Base-by-base conservation (phyloP, 1,140 invertebrate species). In the Drosophila nigrodunni region DNA sequence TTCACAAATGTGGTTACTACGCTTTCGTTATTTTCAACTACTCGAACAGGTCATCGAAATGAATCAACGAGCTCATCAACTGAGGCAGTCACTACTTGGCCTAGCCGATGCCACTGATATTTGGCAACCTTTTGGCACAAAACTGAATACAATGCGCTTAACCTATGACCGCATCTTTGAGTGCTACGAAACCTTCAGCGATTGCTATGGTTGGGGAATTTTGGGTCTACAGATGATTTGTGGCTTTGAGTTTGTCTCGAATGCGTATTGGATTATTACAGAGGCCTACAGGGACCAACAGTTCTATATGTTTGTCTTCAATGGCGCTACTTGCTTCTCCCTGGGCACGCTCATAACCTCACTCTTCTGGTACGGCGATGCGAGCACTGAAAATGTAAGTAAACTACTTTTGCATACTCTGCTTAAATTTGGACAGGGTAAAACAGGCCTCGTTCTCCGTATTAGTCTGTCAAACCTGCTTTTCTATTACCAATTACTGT, bases 131-230 rank as follows among this genome's bases (percentile, higher is more conserved):
- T 91, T 77, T 57, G 74, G 75, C 47, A 58, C 70, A 7, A 66
- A 80, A 11, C 30, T 91, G 11, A 83, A 91, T 43, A 61, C 34
- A 3, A 41, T 91, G 8, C 82, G 90, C 6, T 25, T 76, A 2
- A 75, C 71, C 50, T 91, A 88, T 21, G 72, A 87, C 1, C 73
- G 86, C 7, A 82, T 91, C 34, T 90, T 76, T 25, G 90, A 91
- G 68, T 80, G 78, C 70, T 82, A 77, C 43, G 78, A 77, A 21
- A 25, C 49, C 0, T 62, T 91, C n/a, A 91, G 74, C 49, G 70
- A 82, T 30, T 85, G 82, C 41, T 91, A 77, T n/a, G 87, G 90
- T 7, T 91, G 90, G 90, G 81, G 90, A 3, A 77, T 91, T 39
- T 50, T 90, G 21, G 71, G 70, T 0, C 41, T 91, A 10, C 77